Base-by-base conservation (phyloP, 2,113 vertebrate species). In the Aleadryas rufinucha region DNA sequence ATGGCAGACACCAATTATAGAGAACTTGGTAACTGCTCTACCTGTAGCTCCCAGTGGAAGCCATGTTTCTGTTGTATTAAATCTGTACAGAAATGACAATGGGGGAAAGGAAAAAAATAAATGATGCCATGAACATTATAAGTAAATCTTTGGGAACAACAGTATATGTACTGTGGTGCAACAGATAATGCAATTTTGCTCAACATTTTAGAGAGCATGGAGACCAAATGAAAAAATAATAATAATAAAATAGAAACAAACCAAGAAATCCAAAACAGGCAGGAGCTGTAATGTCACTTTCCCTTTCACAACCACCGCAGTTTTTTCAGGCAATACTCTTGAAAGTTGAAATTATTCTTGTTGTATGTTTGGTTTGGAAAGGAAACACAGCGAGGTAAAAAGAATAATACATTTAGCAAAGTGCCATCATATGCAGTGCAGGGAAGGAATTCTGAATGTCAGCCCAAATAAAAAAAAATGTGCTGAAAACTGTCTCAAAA, bases 31-130 rank as follows among this genome's bases (percentile, higher is more conserved):
- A 97, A 92, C 85, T 82, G 82, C 65, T 95, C 94, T 96, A 96
- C 95, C 90, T 98, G 94, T 96, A 97, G 93, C 93, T 97, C 96
- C 95, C 97, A 96, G 95, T 93, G 96, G 98, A 97, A 98, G 93
- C 90, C 92, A 97, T 94, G 87, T 97, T 97, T 96, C 92, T 93
- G 86, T 95, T 97, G 93, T 96, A 97, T 96, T 97, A 82, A 59
- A 94, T 93, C 95, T 93, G 81, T 89, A 95, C 80, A 96, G 90
- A 97, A 97, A 96, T 92, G 90, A 97, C 95, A 97, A 89, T 91
- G 56, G 90, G 61, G 80, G 30, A 88, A 94, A 47, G 72, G 39
- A 54, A 68, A 63, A 87, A 81, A 95, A 96, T 87, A 97, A 97
- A 93, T 45, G 81, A 84, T 96, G 47, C 94, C 52, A 18, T 94